Percentiles rank a stretch among this genome's conserved stretches.
Conservation (phyloP, 2,113 vertebrate species). For the Pardalotus punctatus region DNA sequence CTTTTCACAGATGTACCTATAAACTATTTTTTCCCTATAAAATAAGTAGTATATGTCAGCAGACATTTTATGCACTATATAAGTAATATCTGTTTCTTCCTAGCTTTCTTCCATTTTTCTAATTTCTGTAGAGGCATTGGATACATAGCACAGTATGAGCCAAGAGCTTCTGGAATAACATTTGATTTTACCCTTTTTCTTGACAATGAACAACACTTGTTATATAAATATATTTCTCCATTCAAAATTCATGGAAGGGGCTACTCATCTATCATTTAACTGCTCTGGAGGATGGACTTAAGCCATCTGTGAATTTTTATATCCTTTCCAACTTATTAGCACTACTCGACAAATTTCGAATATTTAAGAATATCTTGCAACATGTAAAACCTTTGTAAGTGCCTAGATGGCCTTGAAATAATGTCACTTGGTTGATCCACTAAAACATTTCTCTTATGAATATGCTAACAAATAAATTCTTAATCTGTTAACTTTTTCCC, state of each 20-base stretch:
- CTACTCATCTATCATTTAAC: not conserved
- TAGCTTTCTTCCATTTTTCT: slow-evolving; percentile 5
- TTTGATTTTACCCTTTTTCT: not conserved
- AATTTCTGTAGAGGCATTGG: not conserved
- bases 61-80: not conserved
- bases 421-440: not conserved
- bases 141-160: not conserved
- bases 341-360: not conserved
- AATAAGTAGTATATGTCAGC: not conserved
- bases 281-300: not conserved
- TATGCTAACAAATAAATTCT: no score
- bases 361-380: not conserved
- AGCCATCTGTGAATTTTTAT: not conserved
- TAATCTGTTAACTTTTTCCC: not conserved
- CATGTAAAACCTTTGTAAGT: not conserved
- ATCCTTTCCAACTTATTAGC: not conserved
- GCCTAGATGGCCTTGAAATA: not conserved
- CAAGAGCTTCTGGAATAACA: not conserved
- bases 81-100: not conserved
- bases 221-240: not conserved
- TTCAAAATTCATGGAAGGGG: not conserved
- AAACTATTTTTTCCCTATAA: not conserved
- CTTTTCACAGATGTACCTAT: slow-evolving; percentile 19
- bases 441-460: not conserved
- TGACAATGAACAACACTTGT: not conserved